Evolutionary conservation across 2,113 vertebrate genomes (phyloP).

Genomic region (Pollimyrus isidori): DNA sequence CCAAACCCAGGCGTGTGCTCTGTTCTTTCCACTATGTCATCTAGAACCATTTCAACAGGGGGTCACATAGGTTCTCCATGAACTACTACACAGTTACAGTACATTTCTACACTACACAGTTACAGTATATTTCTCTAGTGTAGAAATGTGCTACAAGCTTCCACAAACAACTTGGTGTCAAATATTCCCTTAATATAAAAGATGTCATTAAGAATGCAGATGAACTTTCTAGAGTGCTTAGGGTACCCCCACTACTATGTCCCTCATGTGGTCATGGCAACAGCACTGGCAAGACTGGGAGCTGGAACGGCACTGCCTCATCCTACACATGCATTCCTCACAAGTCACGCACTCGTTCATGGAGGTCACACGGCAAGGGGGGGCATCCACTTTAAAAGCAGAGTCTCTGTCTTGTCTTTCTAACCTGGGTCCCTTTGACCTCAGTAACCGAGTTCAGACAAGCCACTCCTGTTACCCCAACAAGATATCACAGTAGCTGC

Average conservation of each 20-base stretch:
- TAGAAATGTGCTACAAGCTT: neutral
- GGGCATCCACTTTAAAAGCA: constrained; percentile 11
- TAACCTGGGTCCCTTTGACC: constrained; percentile 8
- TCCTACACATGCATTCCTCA: constrained; percentile 28
- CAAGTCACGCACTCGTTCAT: constrained; percentile 24
- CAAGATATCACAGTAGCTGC: neutral
- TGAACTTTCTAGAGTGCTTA: neutral
- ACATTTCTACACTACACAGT: neutral
- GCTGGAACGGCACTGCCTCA: neutral
- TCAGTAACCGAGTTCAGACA: neutral
- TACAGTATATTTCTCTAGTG: neutral
- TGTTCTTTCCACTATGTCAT: neutral
- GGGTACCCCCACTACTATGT: neutral
- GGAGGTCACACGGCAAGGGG: neutral
- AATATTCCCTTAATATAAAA: neutral
- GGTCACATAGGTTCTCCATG: neutral
- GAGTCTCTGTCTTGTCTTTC: neutral
- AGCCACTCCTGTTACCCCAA: neutral
- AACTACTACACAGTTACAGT: neutral
- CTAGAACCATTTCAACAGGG: neutral
- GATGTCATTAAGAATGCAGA: neutral
- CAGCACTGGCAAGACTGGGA: neutral
- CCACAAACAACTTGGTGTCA: neutral
- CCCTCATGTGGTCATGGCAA: neutral
- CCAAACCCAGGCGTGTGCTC: neutral